Evolutionary conservation across 2,797 vertebrate species (phyloP).

Genomic region (Pantherophis alleghaniensis): DNA sequence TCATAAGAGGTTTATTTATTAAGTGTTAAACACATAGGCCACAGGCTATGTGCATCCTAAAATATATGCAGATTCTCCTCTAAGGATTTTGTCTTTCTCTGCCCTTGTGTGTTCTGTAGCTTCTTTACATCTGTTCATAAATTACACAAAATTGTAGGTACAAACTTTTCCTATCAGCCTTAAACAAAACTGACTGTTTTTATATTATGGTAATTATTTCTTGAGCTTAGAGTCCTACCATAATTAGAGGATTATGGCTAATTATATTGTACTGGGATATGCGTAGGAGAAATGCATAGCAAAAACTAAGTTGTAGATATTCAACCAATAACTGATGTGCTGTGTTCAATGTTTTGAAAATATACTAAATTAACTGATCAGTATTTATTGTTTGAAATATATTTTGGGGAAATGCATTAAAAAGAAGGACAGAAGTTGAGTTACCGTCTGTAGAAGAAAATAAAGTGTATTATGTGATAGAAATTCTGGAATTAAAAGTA

Average conservation of each 20-base stretch:
- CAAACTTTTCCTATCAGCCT: background rate
- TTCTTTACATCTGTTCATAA: background rate
- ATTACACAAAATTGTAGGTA: background rate
- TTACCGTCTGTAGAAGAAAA: background rate
- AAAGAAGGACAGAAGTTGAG: background rate
- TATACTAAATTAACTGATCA: background rate
- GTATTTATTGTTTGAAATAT: background rate
- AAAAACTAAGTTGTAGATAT: background rate
- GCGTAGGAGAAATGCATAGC: background rate
- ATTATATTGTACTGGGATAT: background rate
- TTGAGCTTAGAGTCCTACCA: background rate
- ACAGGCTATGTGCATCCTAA: background rate
- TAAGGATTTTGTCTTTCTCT: background rate
- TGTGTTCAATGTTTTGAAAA: background rate
- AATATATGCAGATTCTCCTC: background rate
- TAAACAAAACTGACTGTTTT: background rate
- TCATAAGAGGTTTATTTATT: background rate
- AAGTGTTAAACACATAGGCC: background rate
- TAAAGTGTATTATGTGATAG: background rate
- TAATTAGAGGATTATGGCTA: background rate
- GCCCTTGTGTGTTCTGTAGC: background rate
- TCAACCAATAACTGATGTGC: background rate
- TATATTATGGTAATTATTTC: background rate
- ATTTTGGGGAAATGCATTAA: background rate
- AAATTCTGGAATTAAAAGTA: background rate